These are phyloP conservation scores for Protonibea diacanthus DNA, from an alignment of 2,797 vertebrate genomes.

Conservation along the genomic window DNA sequence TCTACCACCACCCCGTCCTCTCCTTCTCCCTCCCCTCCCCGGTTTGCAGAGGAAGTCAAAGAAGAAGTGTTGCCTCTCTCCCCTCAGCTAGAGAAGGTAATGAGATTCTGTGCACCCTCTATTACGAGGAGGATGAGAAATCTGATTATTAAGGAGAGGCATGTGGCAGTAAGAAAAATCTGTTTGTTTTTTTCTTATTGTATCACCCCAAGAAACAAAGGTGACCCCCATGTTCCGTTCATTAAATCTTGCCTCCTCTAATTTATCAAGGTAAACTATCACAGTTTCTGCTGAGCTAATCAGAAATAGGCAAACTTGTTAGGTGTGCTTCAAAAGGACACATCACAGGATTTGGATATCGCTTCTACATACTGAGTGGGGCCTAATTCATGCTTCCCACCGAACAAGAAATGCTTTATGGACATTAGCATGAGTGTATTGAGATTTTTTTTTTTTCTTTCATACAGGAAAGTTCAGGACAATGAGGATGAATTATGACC, in stretches of 20 bases:
- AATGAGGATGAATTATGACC: slow-evolving; percentile 83
- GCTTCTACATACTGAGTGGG: slow-evolving; percentile 75
- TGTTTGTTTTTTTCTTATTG: slow-evolving; percentile 91
- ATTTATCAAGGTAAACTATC: slow-evolving; percentile 95
- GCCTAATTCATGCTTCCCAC: slow-evolving; percentile 72
- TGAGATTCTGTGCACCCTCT: slow-evolving; percentile 94
- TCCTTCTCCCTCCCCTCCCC: slow-evolving; percentile 64
- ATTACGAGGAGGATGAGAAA: slow-evolving; percentile 95
- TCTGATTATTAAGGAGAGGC: slow-evolving; percentile 99
- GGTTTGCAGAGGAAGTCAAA: slow-evolving; percentile 87
- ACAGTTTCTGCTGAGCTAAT: slow-evolving; percentile 95
- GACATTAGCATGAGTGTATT: slow-evolving; percentile 68
- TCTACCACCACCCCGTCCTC: slow-evolving; percentile 57
- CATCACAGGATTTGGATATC: slow-evolving; percentile 83
- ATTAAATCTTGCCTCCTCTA: slow-evolving; percentile 95
- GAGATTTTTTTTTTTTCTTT: slow-evolving; percentile 42
- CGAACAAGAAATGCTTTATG: slow-evolving; percentile 67
- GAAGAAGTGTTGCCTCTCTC: slow-evolving; percentile 87
- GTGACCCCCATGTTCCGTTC: slow-evolving; percentile 94
- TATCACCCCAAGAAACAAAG: slow-evolving; percentile 97
- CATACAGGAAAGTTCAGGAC: slow-evolving; percentile 75
- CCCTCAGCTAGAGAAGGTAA: slow-evolving; percentile 96
- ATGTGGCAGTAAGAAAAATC: slow-evolving; percentile 99
- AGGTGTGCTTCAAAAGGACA: slow-evolving; percentile 92
- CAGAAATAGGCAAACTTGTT: slow-evolving; percentile 92